Evolutionary conservation across 2,113 vertebrate species (phyloP), one percentile per base, ranked within the genome.

Genomic region (Tor tambroides): DNA sequence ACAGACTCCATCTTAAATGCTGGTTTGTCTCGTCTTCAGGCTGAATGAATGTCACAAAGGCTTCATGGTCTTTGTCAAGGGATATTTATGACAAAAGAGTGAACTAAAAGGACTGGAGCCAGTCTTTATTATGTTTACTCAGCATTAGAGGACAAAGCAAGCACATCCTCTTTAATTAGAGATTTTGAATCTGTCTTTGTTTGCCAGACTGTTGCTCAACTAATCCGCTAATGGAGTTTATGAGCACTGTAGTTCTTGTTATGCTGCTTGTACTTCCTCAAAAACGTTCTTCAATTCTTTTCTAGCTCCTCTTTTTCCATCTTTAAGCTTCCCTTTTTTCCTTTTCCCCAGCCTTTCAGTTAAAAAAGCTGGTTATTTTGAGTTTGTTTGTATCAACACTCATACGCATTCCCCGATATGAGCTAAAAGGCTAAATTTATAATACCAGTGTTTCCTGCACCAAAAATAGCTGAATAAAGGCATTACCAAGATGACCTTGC

Each of bases 1-100:
- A 81, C 80, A 51, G 63, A 5, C 19, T 83, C 10, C 2, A 0
- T 32, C 17, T 30, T 83, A 69, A 67, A 71, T 51, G 43, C 63
- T 83, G 10, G 19, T 83, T 88, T 71, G 30, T 54, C 80, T 41
- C n/a, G 56, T 80, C 79, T 35, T 74, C 79, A 41, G 43, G 77
- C 43, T 77, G 80, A 69, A 21, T 67, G n/a, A 76, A 26, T 71
- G 67, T 54, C 43, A 15, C 46, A 12, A 65, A 71, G 63, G 28
- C 49, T 23, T 56, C 49, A 17, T 28, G 12, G 23, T 74, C 79
- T 80, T 32, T 77, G 79, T 86, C 14, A 15, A 69, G 56, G 63
- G 54, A 79, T 84, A 85, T 61, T 84, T 80, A 43, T 81, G 65
- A 81, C 56, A 80, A 26, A 51, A 61, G 46, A 51, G 28, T 19